Evolutionary conservation across 2,113 vertebrate species (phyloP).

Genomic region (Gymnorhina tibicen): DNA sequence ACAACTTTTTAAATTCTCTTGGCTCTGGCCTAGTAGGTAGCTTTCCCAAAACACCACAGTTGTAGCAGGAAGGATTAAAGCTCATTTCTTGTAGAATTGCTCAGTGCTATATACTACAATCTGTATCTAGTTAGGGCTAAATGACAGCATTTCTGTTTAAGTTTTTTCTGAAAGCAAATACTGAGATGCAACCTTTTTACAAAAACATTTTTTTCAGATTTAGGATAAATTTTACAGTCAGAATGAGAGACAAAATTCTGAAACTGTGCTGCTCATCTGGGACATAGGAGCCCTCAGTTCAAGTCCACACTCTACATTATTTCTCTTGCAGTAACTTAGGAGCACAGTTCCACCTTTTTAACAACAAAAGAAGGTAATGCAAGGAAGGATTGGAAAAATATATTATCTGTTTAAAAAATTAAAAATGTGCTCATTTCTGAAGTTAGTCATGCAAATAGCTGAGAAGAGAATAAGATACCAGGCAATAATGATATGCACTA

Average conservation of each 20-base stretch:
- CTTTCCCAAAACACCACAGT: neutral
- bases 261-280: neutral
- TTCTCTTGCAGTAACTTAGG: neutral
- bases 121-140: neutral
- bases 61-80: neutral
- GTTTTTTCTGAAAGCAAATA: neutral
- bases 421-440: neutral
- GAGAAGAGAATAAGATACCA: neutral
- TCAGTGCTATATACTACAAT: neutral
- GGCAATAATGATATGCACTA: neutral
- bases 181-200: neutral
- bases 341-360: neutral
- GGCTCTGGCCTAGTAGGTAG: neutral
- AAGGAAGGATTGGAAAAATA: neutral
- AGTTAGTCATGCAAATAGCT: neutral
- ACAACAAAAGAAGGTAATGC: neutral
- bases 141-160: neutral
- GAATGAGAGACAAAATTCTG: neutral
- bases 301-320: neutral
- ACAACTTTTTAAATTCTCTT: neutral
- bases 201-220: neutral
- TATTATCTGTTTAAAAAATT: neutral
- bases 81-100: neutral
- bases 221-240: neutral
- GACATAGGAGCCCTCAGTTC: neutral